Evolutionary conservation across 2,797 vertebrate species (phyloP).

Genomic region (Microcaecilia unicolor): DNA sequence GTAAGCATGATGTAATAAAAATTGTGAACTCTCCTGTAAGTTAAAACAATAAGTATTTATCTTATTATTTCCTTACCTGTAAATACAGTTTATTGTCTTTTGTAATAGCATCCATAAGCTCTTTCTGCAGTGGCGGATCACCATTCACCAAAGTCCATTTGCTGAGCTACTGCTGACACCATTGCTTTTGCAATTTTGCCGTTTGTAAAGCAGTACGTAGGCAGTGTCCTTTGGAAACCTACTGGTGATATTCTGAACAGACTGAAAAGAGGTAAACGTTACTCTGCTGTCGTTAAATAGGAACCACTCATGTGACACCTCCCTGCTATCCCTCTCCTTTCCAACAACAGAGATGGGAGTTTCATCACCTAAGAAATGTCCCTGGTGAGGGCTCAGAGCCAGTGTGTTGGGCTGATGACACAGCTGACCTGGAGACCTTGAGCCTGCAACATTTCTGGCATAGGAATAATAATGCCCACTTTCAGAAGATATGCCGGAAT

Average conservation of each 20-base stretch:
- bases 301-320: constrained; percentile 81
- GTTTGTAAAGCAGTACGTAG: constrained; percentile 94
- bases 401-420: constrained; percentile 44
- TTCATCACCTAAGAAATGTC: constrained; percentile 33
- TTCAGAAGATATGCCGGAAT: constrained; percentile 93
- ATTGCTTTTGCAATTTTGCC: constrained; percentile 55
- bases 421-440: constrained; percentile 48
- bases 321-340: constrained; percentile 53
- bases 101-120: constrained; percentile 93
- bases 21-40: background rate
- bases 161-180: constrained; percentile 33
- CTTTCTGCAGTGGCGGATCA: constrained; percentile 93
- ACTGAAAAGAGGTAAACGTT: constrained; percentile 92
- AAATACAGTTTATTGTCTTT: constrained; percentile 97
- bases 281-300: constrained; percentile 97
- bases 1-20: no score
- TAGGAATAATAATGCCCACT: constrained; percentile 97
- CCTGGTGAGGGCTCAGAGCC: constrained; percentile 44
- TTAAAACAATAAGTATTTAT: no score
- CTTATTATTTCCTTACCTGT: constrained; percentile 86
- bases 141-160: constrained; percentile 65
- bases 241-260: constrained; percentile 93
- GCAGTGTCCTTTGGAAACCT: constrained; percentile 97
- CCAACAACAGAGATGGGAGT: constrained; percentile 39
- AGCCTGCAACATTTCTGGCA: constrained; percentile 69